A percentile compares a stretch with the other conserved stretches of the same genome.
Evolutionary conservation across 2,797 vertebrate species (phyloP).

Genomic region (Aratinga solstitialis): DNA sequence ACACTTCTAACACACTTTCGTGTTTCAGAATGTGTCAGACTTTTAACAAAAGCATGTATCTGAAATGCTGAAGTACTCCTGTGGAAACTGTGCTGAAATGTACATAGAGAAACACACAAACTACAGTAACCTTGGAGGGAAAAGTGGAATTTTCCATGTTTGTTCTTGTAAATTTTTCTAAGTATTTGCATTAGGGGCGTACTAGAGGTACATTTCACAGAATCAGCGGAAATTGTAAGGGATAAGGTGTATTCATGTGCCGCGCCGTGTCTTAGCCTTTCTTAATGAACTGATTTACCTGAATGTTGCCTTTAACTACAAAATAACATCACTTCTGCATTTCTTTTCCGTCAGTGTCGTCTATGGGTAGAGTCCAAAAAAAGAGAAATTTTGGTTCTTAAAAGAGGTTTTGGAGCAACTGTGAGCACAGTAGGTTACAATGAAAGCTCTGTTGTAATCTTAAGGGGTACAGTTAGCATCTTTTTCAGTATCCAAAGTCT

Average conservation of each 20-base stretch:
- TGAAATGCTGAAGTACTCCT: background rate
- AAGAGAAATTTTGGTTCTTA: background rate
- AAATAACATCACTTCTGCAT: accelerated
- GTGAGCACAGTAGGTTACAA: background rate
- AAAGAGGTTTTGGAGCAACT: background rate
- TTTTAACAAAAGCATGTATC: background rate
- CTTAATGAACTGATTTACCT: background rate
- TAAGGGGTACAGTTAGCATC: background rate
- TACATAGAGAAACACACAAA: background rate
- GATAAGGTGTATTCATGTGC: background rate
- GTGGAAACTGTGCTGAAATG: background rate
- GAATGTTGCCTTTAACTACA: background rate
- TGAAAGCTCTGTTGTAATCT: background rate
- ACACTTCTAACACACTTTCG: background rate
- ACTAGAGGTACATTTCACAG: background rate
- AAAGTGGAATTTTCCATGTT: accelerated
- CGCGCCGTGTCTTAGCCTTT: background rate
- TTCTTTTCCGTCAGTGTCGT: background rate
- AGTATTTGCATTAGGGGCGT: background rate
- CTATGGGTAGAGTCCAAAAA: background rate
- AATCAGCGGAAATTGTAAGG: background rate
- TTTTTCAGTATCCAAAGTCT: background rate
- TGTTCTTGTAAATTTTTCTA: background rate
- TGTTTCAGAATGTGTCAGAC: background rate
- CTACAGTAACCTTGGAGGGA: background rate